A percentile compares a stretch with the other conserved stretches of the same genome.
Conservation (phyloP, 2,797 vertebrate genomes). For the Xenops minutus region DNA sequence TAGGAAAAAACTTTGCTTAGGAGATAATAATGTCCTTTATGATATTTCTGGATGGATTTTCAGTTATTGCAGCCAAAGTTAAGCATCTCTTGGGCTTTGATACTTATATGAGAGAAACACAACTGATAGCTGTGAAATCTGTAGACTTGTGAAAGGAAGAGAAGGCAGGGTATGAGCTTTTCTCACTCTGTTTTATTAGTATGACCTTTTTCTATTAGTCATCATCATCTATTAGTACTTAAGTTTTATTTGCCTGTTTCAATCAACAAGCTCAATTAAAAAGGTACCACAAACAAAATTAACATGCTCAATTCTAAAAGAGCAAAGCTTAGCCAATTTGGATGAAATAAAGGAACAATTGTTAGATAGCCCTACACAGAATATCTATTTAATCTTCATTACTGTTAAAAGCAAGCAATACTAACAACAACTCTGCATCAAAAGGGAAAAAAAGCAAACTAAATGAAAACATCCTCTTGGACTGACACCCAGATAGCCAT, state of each 20-base stretch:
- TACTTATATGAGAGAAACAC: not conserved
- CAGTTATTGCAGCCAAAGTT: not conserved
- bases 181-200: not conserved
- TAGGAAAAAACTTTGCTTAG: not conserved
- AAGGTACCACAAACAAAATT: not conserved
- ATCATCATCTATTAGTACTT: not conserved
- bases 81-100: not conserved
- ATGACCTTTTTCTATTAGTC: not conserved
- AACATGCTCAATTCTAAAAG: not conserved
- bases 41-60: not conserved
- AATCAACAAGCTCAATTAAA: not conserved
- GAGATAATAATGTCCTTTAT: not conserved
- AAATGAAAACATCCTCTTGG: not conserved
- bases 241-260: not conserved
- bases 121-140: not conserved
- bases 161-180: not conserved
- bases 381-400: not conserved
- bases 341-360: not conserved
- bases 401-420: not conserved
- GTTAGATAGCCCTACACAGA: not conserved
- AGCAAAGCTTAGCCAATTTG: not conserved
- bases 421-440: not conserved
- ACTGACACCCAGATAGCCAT: not conserved
- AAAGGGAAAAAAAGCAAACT: not conserved
- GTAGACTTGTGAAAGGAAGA: not conserved